Base-by-base conservation (phyloP, 2,113 vertebrate species). In the Solenodon paradoxus region DNA sequence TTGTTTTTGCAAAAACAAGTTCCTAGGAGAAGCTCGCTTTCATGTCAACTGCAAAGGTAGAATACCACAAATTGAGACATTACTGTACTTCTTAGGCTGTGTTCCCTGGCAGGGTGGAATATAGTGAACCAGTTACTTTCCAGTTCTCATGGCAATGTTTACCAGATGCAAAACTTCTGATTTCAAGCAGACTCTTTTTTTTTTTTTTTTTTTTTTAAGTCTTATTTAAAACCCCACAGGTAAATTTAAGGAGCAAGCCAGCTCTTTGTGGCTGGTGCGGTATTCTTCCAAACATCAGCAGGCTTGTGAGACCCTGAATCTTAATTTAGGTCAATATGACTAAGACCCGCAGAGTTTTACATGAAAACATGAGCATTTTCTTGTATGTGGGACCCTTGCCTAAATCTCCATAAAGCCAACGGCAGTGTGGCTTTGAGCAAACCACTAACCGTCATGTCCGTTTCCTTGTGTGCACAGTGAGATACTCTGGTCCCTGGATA, bases 351-450 rank as follows among this genome's bases (percentile, higher is more conserved):
- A 66, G 57, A 69, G 66, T 86, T 81, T 85, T 63, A 35, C 68
- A 95, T 49, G 72, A 87, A 97, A 97, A 85, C 77, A 74, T 5
- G 32, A 68, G n/a, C 13, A 1, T 95, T 81, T 95, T 92, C 92
- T 88, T 90, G 15, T 89, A 88, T 47, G 53, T 35, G 71, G 35
- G 69, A 47, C 42, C 15, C 42, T 7, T 82, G 90, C 92, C 88
- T 92, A 84, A 78, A 79, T 91, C 88, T 77, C 72, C 59, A 35
- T 55, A 53, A 64, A 16, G 71, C 66, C 66, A 40, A n/a, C 47
- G 94, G 77, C 96, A 89, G 86, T 85, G 96, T 94, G 94, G 96
- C 92, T 96, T 90, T 81, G 94, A 64, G 90, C 80, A 92, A 90
- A 95, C 95, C 94, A 92, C 96, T 88, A 89, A 91, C 80, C 88